Evolutionary conservation across 2,888 invertebrate species (phyloP).

Genomic region (Lagria hirta): DNA sequence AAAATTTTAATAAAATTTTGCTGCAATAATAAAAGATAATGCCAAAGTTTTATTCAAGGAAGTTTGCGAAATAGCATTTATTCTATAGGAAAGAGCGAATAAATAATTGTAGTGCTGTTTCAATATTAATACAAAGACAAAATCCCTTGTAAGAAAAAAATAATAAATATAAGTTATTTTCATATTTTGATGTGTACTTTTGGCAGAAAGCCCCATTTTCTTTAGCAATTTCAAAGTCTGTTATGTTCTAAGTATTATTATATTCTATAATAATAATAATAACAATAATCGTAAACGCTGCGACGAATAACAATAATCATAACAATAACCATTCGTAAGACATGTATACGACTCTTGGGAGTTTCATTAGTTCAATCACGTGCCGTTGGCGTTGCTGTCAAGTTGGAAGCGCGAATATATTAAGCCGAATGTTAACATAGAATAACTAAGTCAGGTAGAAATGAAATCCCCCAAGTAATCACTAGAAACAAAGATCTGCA

Average conservation of each 20-base stretch:
- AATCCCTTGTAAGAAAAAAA: too few relatives aligned
- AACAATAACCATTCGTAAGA: slow-evolving; percentile 52
- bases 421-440: slow-evolving; percentile 33
- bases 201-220: slow-evolving; percentile 16
- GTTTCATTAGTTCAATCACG: slow-evolving; percentile 52
- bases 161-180: slow-evolving; percentile 4
- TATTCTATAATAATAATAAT: slow-evolving; percentile 46
- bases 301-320: slow-evolving; percentile 52
- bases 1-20: too few relatives aligned
- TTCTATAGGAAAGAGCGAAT: too few relatives aligned
- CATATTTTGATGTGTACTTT: slow-evolving; percentile 16
- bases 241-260: slow-evolving; percentile 38
- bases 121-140: too few relatives aligned
- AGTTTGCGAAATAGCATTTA: too few relatives aligned
- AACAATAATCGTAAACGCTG: slow-evolving; percentile 46
- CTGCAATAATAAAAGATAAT: too few relatives aligned
- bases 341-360: slow-evolving; percentile 48
- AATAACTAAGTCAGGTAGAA: too few relatives aligned
- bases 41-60: too few relatives aligned
- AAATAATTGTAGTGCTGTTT: too few relatives aligned
- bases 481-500: too few relatives aligned
- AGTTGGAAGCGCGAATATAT: slow-evolving; percentile 31
- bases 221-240: slow-evolving; percentile 16
- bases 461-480: too few relatives aligned
- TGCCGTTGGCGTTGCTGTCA: slow-evolving; percentile 36